Percentiles rank a stretch among this genome's conserved stretches.
Evolutionary conservation across 2,797 vertebrate species (phyloP).

Genomic region (Leptoclinus maculatus): DNA sequence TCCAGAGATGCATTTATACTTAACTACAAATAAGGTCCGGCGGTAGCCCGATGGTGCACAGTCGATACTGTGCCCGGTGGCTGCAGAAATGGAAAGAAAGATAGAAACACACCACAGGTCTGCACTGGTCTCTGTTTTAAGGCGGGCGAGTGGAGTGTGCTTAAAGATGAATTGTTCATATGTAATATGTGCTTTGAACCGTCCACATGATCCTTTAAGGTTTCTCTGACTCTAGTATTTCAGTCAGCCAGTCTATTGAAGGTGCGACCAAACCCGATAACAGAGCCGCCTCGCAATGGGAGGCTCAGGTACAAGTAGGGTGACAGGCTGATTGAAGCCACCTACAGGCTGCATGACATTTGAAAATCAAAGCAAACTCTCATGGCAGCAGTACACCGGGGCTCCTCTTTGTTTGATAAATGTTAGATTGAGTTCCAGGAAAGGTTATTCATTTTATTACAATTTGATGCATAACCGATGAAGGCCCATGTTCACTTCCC

Average conservation of each 20-base stretch:
- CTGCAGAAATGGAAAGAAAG: neutral
- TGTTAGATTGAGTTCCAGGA: constrained; percentile 16
- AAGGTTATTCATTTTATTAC: constrained; percentile 1
- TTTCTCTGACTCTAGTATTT: constrained; percentile 4
- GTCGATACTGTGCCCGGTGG: too few relatives aligned
- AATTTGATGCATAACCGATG: neutral
- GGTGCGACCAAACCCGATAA: constrained; percentile 21
- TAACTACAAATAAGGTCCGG: constrained; percentile 39
- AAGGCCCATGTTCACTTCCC: neutral
- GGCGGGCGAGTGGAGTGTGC: neutral
- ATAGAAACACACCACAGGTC: neutral
- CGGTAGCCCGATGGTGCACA: constrained; percentile 1
- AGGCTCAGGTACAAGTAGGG: constrained; percentile 4
- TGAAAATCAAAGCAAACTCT: constrained; percentile 55
- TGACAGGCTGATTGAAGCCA: constrained; percentile 34
- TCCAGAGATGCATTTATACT: constrained; percentile 49
- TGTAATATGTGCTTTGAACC: neutral
- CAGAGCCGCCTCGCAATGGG: constrained; percentile 10
- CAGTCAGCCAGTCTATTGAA: neutral
- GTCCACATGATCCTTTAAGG: constrained; percentile 16
- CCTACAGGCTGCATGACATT: constrained; percentile 58
- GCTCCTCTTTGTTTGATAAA: constrained; percentile 46
- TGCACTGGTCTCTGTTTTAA: neutral
- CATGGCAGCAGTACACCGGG: neutral
- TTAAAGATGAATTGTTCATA: constrained; percentile 5